Evolutionary conservation across 30 jellyfish, hydroid and myxozoan species (phyloP), one percentile per base, ranked within the genome.

Genomic region (Nemopilema nomurai): DNA sequence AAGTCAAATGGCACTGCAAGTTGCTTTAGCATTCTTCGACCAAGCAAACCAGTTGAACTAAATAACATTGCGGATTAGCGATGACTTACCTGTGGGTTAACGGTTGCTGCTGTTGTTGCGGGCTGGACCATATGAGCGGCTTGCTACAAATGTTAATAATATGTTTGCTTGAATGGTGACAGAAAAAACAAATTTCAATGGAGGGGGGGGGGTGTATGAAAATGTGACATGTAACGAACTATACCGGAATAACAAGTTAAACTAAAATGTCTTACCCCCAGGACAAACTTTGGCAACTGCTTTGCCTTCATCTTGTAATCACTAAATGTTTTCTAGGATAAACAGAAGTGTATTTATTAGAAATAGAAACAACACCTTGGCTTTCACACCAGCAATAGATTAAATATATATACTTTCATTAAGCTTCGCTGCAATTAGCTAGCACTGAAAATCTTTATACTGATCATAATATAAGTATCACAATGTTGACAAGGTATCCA

Each of bases 301-400:
- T 79, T 57, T 16, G 87, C 1, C 64, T 77, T 79, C 67, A 41
- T 79, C 49, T 79, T 79, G 89, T 62, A 79, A 30, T 79, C 89
- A 32, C 22, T 79, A 32, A 79, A 62, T 0, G 89, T 79, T 17
- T 77, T 66, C 89, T 79, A 41, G 31, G 67, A 62, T 16, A 1
- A 25, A 22, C 4, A 74, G n/a, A 49, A 69, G 6, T 69, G 1
- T 26, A 24, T 19, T 63, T 24, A 63, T 6, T 4, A 3, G 29
- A 19, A 63, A 63, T 1, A 1, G 29, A 63, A 63, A 63, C 21
- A 3, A 6, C 6, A 63, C n/a, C n/a, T n/a, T n/a, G n/a, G n/a
- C n/a, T n/a, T n/a, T n/a, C n/a, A n/a, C n/a, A n/a, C n/a, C n/a
- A n/a, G n/a, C n/a, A n/a, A n/a, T n/a, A n/a, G n/a, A n/a, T n/a